Conservation (phyloP, 1,140 invertebrate species). For the Pachyrhynchus sulphureomaculatus region DNA sequence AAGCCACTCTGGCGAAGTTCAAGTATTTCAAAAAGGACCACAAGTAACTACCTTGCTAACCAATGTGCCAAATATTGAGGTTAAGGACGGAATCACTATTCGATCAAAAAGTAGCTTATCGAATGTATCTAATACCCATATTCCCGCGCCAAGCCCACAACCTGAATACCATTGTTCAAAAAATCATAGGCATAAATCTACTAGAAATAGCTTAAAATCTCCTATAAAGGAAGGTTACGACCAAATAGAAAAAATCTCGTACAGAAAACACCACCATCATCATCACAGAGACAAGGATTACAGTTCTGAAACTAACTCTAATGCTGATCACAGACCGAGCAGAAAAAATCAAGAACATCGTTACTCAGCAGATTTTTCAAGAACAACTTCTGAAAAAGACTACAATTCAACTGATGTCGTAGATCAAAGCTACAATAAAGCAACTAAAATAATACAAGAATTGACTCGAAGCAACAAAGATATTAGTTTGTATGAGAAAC, state of each 20-base stretch:
- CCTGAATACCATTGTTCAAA: conserved; percentile 46
- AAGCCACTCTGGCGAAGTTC: conserved; percentile 49
- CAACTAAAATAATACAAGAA: conserved; percentile 50
- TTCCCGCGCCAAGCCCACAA: conserved; percentile 45
- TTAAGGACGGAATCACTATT: conserved; percentile 53
- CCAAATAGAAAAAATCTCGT: conserved; percentile 44
- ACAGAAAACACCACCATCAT: conserved; percentile 49
- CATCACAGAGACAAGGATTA: conserved; percentile 53
- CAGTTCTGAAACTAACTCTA: conserved; percentile 58
- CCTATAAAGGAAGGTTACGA: conserved; percentile 47
- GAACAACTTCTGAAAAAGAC: conserved; percentile 37
- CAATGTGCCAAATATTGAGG: conserved; percentile 60
- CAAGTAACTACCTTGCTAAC: conserved; percentile 58
- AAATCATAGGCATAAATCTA: conserved; percentile 43
- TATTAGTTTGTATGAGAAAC: conserved; percentile 44
- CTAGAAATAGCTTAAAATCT: conserved; percentile 53
- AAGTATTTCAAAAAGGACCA: conserved; percentile 66
- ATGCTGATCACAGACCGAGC: conserved; percentile 44
- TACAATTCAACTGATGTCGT: conserved; percentile 36
- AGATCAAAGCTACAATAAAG: conserved; percentile 50
- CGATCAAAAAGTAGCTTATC: conserved; percentile 58
- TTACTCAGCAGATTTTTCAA: conserved; percentile 34
- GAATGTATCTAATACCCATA: conserved; percentile 54
- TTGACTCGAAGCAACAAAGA: conserved; percentile 45
- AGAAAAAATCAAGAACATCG: conserved; percentile 36